Evolutionary conservation across 2,113 vertebrate species (phyloP).

Genomic region (Nothocercus nigrocapillus): DNA sequence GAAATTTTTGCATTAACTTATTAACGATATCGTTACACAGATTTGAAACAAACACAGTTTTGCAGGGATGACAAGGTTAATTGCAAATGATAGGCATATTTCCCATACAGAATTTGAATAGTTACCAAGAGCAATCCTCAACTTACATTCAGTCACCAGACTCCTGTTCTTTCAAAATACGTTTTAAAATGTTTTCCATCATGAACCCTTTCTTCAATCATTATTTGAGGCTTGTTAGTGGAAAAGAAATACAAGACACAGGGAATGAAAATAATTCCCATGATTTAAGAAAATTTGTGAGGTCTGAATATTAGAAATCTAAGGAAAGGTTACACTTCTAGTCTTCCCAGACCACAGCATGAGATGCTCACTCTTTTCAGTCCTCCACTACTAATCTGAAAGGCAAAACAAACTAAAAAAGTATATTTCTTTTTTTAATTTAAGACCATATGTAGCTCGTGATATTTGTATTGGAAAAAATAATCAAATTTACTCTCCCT

Average conservation of each 20-base stretch:
- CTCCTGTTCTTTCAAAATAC: background rate
- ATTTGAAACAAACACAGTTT: background rate
- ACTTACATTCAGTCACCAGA: background rate
- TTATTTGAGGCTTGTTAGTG: background rate
- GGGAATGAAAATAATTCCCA: background rate
- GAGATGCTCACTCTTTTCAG: background rate
- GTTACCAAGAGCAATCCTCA: background rate
- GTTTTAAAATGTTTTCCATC: background rate
- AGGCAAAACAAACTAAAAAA: background rate
- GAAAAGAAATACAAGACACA: background rate
- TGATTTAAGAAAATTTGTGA: background rate
- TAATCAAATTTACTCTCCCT: background rate
- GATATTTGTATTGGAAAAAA: background rate
- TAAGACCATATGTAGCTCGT: background rate
- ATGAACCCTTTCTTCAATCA: background rate
- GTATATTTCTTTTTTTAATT: accelerated
- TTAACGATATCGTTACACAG: background rate
- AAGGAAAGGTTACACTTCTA: background rate
- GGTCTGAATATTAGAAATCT: background rate
- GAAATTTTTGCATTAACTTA: background rate
- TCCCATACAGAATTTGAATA: background rate
- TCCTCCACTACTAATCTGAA: background rate
- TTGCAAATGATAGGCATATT: background rate
- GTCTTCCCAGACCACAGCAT: background rate
- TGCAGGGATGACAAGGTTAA: background rate